These are phyloP conservation scores for Drosophila guanche DNA, from an alignment of 1,140 invertebrate species.

Conservation along the genomic window DNA sequence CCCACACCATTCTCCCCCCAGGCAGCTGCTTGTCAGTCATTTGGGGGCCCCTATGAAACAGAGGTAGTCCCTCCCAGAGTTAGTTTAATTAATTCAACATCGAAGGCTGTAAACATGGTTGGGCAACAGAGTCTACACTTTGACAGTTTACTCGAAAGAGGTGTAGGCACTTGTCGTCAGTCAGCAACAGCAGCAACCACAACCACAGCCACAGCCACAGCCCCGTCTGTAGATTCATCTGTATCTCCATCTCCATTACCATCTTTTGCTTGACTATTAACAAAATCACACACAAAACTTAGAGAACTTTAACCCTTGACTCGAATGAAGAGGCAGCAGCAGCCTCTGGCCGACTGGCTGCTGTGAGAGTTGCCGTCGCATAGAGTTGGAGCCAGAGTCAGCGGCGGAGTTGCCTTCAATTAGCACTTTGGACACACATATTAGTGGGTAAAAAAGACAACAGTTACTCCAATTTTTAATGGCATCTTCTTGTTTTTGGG, in stretches of 20 bases:
- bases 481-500: slow-evolving; percentile 34
- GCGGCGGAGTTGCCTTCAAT: slow-evolving; percentile 64
- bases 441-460: slow-evolving; percentile 74
- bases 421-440: slow-evolving; percentile 80
- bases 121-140: slow-evolving; percentile 35
- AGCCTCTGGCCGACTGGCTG: slow-evolving; percentile 1
- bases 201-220: too few relatives aligned
- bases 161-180: slow-evolving; percentile 78
- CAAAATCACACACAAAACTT: slow-evolving; percentile 54
- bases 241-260: too few relatives aligned
- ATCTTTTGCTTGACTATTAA: slow-evolving; percentile 14
- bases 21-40: slow-evolving; percentile 24
- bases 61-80: slow-evolving; percentile 36
- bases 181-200: slow-evolving; percentile 14
- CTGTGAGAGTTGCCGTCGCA: slow-evolving; percentile 1
- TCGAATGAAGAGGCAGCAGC: background rate
- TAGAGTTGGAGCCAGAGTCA: slow-evolving; percentile 5
- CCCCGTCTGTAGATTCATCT: too few relatives aligned
- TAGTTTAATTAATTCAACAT: slow-evolving; percentile 79
- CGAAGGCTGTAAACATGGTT: slow-evolving; percentile 65
- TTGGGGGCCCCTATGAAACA: background rate
- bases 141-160: slow-evolving; percentile 79
- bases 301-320: slow-evolving; percentile 69
- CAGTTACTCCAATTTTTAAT: slow-evolving; percentile 67
- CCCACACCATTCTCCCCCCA: slow-evolving; percentile 1